These are phyloP conservation scores for Cuculus canorus DNA, from an alignment of 2,797 vertebrate species.

Conservation along the genomic window DNA sequence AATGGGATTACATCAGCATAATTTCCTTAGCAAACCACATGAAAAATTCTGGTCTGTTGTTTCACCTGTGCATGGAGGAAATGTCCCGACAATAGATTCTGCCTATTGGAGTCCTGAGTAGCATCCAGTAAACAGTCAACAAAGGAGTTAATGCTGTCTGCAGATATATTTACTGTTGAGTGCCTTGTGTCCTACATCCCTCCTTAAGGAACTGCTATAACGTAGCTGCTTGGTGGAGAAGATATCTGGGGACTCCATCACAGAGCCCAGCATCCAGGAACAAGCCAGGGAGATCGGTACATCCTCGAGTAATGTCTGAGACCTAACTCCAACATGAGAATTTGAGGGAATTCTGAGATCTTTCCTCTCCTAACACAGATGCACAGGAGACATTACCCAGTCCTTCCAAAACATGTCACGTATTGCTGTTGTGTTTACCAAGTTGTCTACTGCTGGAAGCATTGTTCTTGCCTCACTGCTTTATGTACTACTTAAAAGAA, in stretches of 20 bases:
- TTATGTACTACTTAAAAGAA: background rate
- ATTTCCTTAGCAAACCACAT: background rate
- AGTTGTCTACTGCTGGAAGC: background rate
- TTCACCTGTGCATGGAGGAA: background rate
- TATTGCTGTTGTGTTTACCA: background rate
- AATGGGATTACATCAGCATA: background rate
- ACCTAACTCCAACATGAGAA: background rate
- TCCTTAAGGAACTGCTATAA: background rate
- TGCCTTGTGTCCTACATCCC: background rate
- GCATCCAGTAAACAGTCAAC: background rate
- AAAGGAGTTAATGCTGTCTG: background rate
- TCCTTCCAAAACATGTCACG: rapidly evolving
- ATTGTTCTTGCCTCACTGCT: background rate
- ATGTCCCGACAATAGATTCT: background rate
- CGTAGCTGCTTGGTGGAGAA: background rate
- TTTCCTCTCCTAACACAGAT: background rate
- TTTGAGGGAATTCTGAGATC: background rate
- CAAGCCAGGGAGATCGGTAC: background rate
- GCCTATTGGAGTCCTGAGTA: background rate
- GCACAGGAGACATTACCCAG: background rate
- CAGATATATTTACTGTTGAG: background rate
- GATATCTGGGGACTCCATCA: background rate
- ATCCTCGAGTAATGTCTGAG: background rate
- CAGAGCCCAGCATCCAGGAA: background rate
- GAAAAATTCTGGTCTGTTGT: background rate